A percentile compares a stretch with the other conserved stretches of the same genome.
These are phyloP conservation scores for Gobio gobio DNA, from an alignment of 2,113 vertebrate genomes.

Conservation along the genomic window DNA sequence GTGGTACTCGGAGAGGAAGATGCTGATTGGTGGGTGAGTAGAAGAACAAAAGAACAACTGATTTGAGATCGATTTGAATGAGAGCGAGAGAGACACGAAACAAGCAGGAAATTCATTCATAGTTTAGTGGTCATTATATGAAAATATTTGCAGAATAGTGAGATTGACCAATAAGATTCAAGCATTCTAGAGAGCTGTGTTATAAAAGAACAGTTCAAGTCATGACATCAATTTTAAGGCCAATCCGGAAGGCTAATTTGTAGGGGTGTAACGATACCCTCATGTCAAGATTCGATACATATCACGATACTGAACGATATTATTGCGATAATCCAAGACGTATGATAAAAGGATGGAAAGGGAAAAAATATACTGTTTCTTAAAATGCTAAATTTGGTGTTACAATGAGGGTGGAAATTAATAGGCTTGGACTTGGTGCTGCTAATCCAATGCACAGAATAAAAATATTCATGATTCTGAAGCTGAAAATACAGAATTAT, in stretches of 20 bases:
- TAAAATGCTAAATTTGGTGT: no score
- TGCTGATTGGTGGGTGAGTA: constrained; percentile 78
- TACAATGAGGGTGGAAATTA: no score
- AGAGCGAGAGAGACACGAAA: neutral
- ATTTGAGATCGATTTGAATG: neutral
- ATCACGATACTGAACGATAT: no score
- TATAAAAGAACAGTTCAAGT: neutral
- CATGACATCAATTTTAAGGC: neutral
- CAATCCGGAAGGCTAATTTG: neutral
- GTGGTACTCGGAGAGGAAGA: constrained; percentile 74
- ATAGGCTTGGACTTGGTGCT: no score
- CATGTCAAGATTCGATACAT: no score
- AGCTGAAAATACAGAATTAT: no score
- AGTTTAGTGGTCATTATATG: neutral
- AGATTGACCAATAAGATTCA: neutral
- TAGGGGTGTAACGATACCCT: no score
- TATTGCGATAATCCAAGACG: no score
- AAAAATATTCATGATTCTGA: no score
- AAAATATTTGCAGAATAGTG: neutral
- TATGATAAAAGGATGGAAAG: no score
- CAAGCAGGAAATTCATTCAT: neutral
- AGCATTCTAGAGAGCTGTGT: neutral
- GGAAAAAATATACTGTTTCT: no score
- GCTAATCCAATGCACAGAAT: no score
- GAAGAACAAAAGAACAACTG: neutral